Conservation (phyloP, 2,797 vertebrate species). For the Sebastolobus altivelis region DNA sequence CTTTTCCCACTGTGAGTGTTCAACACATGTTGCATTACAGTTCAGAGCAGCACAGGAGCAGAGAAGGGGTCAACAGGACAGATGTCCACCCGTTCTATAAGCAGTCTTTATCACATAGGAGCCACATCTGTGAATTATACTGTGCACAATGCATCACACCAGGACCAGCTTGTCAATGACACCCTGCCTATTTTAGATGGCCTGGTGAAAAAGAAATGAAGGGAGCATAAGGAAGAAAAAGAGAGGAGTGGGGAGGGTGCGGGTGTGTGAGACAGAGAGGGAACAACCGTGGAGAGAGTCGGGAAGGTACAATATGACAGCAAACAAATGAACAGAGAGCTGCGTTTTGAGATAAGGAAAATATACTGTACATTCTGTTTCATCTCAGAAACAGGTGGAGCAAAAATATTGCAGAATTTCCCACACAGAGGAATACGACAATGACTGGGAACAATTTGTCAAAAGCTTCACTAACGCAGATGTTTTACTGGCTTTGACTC, state of each 20-base stretch:
- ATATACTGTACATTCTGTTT: conserved; percentile 36
- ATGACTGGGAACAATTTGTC: conserved; percentile 17
- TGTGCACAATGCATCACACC: conserved; percentile 49
- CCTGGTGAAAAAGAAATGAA: conserved; percentile 41
- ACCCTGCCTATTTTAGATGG: conserved; percentile 41
- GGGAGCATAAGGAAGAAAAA: conserved; percentile 9
- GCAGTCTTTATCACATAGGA: conserved; percentile 54
- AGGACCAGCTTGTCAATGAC: conserved; percentile 30
- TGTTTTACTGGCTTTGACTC: conserved; percentile 35
- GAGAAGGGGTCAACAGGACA: conserved; percentile 32
- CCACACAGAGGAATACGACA: conserved; percentile 6
- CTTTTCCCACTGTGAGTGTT: conserved; percentile 15
- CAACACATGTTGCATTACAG: conserved; percentile 45
- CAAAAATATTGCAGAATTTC: conserved; percentile 17
- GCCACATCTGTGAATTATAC: conserved; percentile 50
- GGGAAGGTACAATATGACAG: conserved; percentile 32
- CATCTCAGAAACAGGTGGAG: conserved; percentile 13
- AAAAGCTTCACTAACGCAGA: conserved; percentile 30
- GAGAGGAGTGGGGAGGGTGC: conserved; percentile 2
- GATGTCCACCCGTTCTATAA: conserved; percentile 29
- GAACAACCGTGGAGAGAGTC: conserved; percentile 21
- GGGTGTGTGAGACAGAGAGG: conserved; percentile 17
- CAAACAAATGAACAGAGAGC: conserved; percentile 42
- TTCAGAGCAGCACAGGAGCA: conserved; percentile 22
- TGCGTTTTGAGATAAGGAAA: conserved; percentile 54